These are phyloP conservation scores for Pygoscelis adeliae DNA, from an alignment of 2,113 vertebrate genomes.

Conservation along the genomic window DNA sequence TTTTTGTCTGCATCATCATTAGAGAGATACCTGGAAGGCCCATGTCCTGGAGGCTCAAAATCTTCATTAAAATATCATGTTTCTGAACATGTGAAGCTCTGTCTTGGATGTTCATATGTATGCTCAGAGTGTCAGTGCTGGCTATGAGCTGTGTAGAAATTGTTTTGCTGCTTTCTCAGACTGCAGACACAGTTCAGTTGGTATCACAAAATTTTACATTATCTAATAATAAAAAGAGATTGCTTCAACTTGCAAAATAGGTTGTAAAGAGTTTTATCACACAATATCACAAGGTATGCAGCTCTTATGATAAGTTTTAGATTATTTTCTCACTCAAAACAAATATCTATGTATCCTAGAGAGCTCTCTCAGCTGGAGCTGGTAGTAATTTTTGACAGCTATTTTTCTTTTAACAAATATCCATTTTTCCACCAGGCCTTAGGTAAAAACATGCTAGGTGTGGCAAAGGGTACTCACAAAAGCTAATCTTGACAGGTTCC, in stretches of 20 bases:
- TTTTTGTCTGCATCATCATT: background rate
- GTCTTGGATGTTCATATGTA: background rate
- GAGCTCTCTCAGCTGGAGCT: background rate
- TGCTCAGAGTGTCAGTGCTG: background rate
- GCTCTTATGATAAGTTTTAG: background rate
- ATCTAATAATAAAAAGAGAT: background rate
- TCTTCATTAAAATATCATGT: background rate
- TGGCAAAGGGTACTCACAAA: background rate
- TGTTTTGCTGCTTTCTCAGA: background rate
- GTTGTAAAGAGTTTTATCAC: background rate
- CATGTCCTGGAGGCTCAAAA: background rate
- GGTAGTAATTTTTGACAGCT: background rate
- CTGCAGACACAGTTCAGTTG: background rate
- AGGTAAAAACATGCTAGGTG: background rate
- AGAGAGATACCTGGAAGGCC: background rate
- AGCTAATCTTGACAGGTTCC: background rate
- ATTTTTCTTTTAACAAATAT: background rate
- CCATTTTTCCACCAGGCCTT: background rate
- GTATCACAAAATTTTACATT: background rate
- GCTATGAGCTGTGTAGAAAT: background rate
- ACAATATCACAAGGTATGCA: background rate
- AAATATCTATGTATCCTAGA: background rate
- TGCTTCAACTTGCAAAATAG: background rate
- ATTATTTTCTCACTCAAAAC: background rate
- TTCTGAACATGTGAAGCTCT: background rate